A percentile compares a stretch with the other conserved stretches of the same genome.
Conservation (phyloP, 2,113 vertebrate species). For the Micromys minutus region DNA sequence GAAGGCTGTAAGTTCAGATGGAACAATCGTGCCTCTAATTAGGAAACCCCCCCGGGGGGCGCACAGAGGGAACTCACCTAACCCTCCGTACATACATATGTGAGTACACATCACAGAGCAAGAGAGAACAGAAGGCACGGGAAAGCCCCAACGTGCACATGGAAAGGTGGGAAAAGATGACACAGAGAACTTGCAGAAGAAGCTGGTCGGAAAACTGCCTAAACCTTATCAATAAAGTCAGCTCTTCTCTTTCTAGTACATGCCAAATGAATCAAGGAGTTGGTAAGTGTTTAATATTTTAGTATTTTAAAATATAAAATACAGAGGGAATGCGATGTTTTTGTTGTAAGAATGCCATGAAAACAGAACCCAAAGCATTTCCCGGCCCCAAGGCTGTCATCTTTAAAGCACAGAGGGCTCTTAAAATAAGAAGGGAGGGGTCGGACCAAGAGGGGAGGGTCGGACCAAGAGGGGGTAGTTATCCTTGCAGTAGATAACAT, state of each 20-base stretch:
- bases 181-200: neutral
- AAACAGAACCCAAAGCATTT: neutral
- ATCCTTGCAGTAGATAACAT: neutral
- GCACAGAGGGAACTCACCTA: neutral
- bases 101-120: neutral
- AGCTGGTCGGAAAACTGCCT: neutral
- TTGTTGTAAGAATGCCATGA: neutral
- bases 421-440: neutral
- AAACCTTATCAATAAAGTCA: neutral
- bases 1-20: neutral
- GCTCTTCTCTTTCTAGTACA: neutral
- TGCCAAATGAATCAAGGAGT: neutral
- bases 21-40: neutral
- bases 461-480: neutral
- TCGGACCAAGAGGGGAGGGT: neutral
- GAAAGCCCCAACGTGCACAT: neutral
- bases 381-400: neutral
- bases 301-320: slow-evolving; percentile 21
- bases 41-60: neutral
- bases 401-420: neutral
- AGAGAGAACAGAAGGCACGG: neutral
- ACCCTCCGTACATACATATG: rapidly evolving
- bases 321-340: slow-evolving; percentile 4
- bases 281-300: slow-evolving; percentile 33
- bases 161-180: neutral